Conservation (phyloP, 2,113 vertebrate genomes). For the Stigmatopora nigra region DNA sequence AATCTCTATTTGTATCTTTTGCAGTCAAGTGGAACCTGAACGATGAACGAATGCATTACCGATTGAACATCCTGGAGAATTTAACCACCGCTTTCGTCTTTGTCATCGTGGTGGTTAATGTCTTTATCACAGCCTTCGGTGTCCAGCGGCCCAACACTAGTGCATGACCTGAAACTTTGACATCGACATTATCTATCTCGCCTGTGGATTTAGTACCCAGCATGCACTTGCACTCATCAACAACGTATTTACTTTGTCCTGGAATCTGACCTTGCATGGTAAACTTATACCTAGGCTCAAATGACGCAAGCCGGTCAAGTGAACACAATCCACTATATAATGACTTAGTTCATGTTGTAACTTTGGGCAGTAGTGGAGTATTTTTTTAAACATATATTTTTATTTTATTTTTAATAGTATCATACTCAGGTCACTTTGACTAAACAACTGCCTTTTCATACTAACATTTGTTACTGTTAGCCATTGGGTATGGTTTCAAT, state of each 20-base stretch:
- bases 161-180: constrained; percentile 12
- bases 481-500: not conserved
- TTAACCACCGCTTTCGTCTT: constrained; percentile 85
- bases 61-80: constrained; percentile 88
- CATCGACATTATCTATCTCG: not conserved
- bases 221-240: constrained; percentile 4
- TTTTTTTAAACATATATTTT: constrained; percentile 1
- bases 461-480: not conserved
- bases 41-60: constrained; percentile 78
- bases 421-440: constrained; percentile 32
- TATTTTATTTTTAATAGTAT: constrained; percentile 6
- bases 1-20: constrained; percentile 14
- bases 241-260: constrained; percentile 14
- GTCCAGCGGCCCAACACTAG: constrained; percentile 74
- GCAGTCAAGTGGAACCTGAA: constrained; percentile 96
- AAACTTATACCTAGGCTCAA: not conserved
- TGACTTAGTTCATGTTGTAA: not conserved
- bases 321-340: not conserved
- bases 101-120: constrained; percentile 88
- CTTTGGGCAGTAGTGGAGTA: not conserved
- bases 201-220: not conserved
- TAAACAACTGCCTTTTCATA: constrained; percentile 15
- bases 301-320: constrained; percentile 1
- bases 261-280: constrained; percentile 12
- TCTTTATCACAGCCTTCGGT: constrained; percentile 96